These are phyloP conservation scores for Oncorhynchus clarkii DNA, from an alignment of 2,113 vertebrate genomes.

Conservation along the genomic window DNA sequence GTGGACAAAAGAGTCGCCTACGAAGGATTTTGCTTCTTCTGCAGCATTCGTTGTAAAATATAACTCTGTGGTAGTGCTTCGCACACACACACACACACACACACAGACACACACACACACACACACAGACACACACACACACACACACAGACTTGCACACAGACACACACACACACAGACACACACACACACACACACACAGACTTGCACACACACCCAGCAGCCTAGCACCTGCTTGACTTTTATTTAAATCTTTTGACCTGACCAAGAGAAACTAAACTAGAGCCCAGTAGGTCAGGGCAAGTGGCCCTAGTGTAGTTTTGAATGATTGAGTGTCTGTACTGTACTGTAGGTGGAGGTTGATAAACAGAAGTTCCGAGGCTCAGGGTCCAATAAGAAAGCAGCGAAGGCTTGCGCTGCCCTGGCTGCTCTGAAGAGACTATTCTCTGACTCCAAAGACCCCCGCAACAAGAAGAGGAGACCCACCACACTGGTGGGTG, in stretches of 20 bases:
- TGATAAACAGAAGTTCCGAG: constrained; percentile 89
- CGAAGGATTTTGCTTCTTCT: no score
- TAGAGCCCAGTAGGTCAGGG: neutral
- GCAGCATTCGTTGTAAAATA: no score
- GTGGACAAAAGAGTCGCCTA: no score
- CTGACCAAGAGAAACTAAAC: neutral
- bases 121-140: no score
- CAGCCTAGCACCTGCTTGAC: neutral
- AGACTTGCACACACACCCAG: neutral
- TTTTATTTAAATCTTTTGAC: neutral
- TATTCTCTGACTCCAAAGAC: constrained; percentile 87
- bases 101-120: no score
- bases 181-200: no score
- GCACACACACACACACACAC: no score
- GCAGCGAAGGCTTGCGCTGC: constrained; percentile 94
- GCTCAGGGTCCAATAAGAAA: constrained; percentile 92
- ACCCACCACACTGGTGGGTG: constrained; percentile 80
- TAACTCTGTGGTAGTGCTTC: no score
- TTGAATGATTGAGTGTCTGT: neutral
- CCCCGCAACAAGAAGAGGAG: constrained; percentile 88
- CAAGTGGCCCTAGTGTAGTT: neutral
- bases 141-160: neutral
- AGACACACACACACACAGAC: neutral
- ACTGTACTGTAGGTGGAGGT: constrained; percentile 83
- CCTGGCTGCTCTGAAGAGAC: constrained; percentile 83